Conservation (phyloP, 2,113 vertebrate species). For the Oenanthe melanoleuca region DNA sequence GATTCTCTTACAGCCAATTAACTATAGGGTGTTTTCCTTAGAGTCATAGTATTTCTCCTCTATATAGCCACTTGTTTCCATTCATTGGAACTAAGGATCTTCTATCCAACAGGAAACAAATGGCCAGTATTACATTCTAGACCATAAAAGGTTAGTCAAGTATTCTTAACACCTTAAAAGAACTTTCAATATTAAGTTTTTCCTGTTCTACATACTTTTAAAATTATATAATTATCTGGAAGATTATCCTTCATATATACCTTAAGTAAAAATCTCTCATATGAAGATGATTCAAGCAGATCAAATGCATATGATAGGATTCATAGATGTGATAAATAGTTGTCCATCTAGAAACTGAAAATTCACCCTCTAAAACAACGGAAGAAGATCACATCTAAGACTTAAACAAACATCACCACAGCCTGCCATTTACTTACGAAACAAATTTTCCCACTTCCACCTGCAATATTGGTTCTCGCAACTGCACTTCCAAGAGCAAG, state of each 20-base stretch:
- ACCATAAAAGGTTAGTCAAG: background rate
- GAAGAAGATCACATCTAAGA: background rate
- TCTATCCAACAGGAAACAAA: background rate
- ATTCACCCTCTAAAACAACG: background rate
- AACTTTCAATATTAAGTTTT: background rate
- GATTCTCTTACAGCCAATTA: background rate
- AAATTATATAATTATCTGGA: background rate
- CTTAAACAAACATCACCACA: background rate
- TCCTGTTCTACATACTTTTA: background rate
- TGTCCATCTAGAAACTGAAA: background rate
- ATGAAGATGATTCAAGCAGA: background rate
- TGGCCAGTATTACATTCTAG: background rate
- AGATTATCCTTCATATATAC: background rate
- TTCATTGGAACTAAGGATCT: background rate
- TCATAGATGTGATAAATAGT: background rate
- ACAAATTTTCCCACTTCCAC: conserved; percentile 96
- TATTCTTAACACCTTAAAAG: background rate
- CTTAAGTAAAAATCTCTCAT: background rate
- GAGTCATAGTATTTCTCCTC: background rate
- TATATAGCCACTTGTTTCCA: background rate
- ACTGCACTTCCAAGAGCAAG: conserved; percentile 89
- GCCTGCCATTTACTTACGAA: conserved; percentile 86
- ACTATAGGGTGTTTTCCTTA: background rate
- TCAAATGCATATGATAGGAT: background rate
- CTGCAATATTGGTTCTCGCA: conserved; percentile 89